Conservation (phyloP, 2,888 invertebrate species). For the Netelia melanura region DNA sequence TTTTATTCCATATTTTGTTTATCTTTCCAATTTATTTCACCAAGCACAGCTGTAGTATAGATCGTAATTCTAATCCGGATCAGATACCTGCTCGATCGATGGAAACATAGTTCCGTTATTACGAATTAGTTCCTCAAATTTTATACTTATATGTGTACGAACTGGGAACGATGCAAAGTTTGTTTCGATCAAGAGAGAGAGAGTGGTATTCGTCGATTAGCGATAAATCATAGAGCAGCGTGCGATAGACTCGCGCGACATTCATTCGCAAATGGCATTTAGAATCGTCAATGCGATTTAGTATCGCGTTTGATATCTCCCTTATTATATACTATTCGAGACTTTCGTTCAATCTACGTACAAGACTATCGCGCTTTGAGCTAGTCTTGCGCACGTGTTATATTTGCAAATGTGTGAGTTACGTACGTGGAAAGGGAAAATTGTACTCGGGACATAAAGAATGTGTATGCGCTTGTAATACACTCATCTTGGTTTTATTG, state of each 20-base stretch:
- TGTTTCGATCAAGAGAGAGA: no score
- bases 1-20: conserved; percentile 1
- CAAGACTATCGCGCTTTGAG: conserved; percentile 18
- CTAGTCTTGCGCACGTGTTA: conserved; percentile 10
- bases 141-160: no score
- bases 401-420: conserved; percentile 33
- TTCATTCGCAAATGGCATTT: conserved; percentile 57
- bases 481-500: conserved; percentile 33
- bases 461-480: conserved; percentile 15
- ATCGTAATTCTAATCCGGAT: not conserved
- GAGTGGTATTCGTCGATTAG: conserved; percentile 24
- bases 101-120: not conserved
- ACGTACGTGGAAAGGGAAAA: conserved; percentile 16
- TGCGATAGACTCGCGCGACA: conserved; percentile 32
- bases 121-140: not conserved
- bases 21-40: conserved; percentile 22
- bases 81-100: not conserved
- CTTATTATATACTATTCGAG: conserved; percentile 38
- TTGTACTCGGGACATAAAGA: not conserved
- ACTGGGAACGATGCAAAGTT: no score
- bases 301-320: conserved; percentile 30
- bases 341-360: conserved; percentile 43
- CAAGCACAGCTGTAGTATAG: not conserved
- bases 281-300: conserved; percentile 47
- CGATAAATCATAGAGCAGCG: conserved; percentile 60